Conservation (phyloP, 1,140 invertebrate genomes). For the Drosophila littoralis region DNA sequence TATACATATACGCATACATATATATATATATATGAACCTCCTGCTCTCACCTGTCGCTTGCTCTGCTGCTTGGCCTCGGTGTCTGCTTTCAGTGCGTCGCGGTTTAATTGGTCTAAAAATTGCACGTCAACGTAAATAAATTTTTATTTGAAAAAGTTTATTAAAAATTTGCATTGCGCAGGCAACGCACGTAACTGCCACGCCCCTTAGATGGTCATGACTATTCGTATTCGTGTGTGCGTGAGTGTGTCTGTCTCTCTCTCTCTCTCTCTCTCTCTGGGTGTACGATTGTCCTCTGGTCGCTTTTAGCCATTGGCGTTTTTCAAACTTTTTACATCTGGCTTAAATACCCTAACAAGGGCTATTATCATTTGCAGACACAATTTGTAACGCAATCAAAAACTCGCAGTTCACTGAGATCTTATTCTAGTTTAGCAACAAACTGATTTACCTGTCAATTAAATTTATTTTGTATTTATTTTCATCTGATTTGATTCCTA, state of each 20-base stretch:
- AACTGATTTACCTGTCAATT: too few species aligned
- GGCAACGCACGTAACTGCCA: constrained; percentile 66
- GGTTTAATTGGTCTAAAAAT: constrained; percentile 80
- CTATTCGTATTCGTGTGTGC: constrained; percentile 8
- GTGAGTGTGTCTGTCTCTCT: constrained; percentile 10
- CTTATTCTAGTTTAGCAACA: too few species aligned
- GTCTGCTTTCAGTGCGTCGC: constrained; percentile 28
- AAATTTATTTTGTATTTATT: too few species aligned
- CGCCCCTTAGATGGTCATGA: constrained; percentile 23
- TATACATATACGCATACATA: too few species aligned
- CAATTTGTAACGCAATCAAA: neutral
- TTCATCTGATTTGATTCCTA: too few species aligned
- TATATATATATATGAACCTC: neutral
- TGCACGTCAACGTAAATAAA: constrained; percentile 80
- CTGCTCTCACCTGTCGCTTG: neutral
- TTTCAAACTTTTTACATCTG: constrained; percentile 73
- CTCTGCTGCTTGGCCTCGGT: constrained; percentile 1
- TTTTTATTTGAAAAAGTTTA: constrained; percentile 83
- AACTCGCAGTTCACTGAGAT: too few species aligned
- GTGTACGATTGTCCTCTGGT: constrained; percentile 55
- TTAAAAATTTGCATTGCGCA: constrained; percentile 78
- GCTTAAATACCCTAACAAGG: constrained; percentile 11
- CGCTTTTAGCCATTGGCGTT: constrained; percentile 66
- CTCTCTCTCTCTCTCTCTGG: constrained; percentile 2
- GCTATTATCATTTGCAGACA: neutral